Evolutionary conservation across 2,797 vertebrate species (phyloP), one percentile per base, ranked within the genome.

Genomic region (Nannoperca australis): DNA sequence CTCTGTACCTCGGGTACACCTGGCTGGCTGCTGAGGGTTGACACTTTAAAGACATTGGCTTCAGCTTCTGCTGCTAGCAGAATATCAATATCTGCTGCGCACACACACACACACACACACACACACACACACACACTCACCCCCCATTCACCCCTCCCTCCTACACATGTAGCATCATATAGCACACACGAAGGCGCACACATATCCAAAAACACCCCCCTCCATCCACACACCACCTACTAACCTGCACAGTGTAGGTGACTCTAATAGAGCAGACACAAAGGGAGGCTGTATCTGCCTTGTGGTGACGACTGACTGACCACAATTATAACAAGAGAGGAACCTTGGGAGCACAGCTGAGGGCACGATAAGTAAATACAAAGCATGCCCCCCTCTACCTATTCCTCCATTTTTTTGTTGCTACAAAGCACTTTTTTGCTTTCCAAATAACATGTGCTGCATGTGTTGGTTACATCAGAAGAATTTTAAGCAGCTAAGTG

Each of bases 401-500:
- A 27, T 27, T 27, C 24, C 42, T 60, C 74, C 66, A 44, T 65
- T 38, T 76, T 80, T 65, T 45, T 86, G 17, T 70, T 76, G 20
- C 76, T 42, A 82, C 70, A 85, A 85, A 82, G 74, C 61, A 66
- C 64, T 53, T 76, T 81, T 56, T 42, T 85, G 70, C 78, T 78
- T 90, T 84, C 79, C 66, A 89, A 86, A 88, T 88, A 89, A 84
- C 85, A 89, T 84, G 83, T 90, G 87, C 81, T 89, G 90, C 78
- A 68, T 88, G 87, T 85, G 85, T 82, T 89, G 85, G 92, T 94
- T 94, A 91, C 92, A 89, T 94, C 91, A 93, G 92, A 95, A 93
- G 95, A 96, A 96, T 96, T 94, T 95, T 94, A 96, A 96, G 93
- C 92, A 95, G 95, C 93, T 95, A 94, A 95, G 82, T 84, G 79